Conservation (phyloP, 2,797 vertebrate genomes). For the Takifugu ocellatus region DNA sequence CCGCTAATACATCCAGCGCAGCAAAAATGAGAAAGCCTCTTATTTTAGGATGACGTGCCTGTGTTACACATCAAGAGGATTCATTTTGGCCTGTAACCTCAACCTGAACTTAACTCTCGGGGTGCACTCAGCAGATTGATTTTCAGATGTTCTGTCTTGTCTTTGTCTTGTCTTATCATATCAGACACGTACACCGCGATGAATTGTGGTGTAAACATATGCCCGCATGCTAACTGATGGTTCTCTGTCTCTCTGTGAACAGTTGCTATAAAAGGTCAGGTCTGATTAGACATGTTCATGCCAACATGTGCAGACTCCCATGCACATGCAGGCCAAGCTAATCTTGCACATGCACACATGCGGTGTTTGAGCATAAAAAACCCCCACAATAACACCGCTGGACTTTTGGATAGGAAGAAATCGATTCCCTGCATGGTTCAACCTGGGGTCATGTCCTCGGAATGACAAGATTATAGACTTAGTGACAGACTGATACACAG, state of each 20-base stretch:
- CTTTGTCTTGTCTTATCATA: constrained; percentile 21
- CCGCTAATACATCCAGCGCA: constrained; percentile 6
- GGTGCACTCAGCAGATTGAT: constrained; percentile 25
- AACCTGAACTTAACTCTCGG: constrained; percentile 5
- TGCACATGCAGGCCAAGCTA: not conserved
- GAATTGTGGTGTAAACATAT: not conserved
- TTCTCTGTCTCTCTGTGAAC: not conserved
- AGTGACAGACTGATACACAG: not conserved
- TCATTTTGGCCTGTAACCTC: constrained; percentile 21
- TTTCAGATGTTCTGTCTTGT: constrained; percentile 4
- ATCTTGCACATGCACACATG: not conserved
- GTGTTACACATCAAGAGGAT: constrained; percentile 3
- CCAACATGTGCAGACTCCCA: not conserved
- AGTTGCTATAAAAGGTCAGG: not conserved
- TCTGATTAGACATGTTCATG: not conserved
- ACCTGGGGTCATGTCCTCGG: constrained; percentile 17
- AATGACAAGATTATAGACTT: not conserved
- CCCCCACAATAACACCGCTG: not conserved
- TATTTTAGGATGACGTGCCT: not conserved
- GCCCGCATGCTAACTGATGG: not conserved
- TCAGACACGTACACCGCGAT: constrained; percentile 19
- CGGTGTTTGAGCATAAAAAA: not conserved
- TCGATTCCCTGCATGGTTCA: constrained; percentile 36
- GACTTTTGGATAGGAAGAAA: constrained; percentile 38
- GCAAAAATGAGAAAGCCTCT: not conserved